Evolutionary conservation across 2,113 vertebrate species (phyloP).

Genomic region (Pagrus major): DNA sequence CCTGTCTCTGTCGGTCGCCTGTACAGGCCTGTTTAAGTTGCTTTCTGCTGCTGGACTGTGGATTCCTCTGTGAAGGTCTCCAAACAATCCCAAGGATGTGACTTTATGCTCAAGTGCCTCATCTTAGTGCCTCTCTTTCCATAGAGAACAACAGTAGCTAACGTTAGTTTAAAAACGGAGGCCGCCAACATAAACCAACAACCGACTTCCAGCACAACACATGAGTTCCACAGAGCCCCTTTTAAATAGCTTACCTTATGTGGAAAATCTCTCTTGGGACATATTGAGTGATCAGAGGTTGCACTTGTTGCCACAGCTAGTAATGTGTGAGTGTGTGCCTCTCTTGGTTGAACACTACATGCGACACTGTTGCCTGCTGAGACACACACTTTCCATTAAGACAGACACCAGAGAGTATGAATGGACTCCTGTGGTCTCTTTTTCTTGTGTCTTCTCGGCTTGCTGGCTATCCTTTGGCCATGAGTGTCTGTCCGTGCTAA

Average conservation of each 20-base stretch:
- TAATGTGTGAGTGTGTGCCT: slow-evolving; percentile 14
- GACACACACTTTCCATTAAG: slow-evolving; percentile 56
- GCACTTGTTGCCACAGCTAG: slow-evolving; percentile 10
- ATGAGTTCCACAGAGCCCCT: too few relatives aligned
- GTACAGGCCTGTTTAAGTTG: too few relatives aligned
- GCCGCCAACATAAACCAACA: too few relatives aligned
- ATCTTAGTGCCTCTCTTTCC: too few relatives aligned
- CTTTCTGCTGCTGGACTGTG: too few relatives aligned
- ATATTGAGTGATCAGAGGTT: not conserved
- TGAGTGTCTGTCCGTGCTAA: slow-evolving; percentile 1
- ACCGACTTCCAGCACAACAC: too few relatives aligned
- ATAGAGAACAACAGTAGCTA: too few relatives aligned
- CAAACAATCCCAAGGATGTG: too few relatives aligned
- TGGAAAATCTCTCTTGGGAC: not conserved
- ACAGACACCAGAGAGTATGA: slow-evolving; percentile 39
- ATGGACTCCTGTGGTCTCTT: slow-evolving; percentile 50
- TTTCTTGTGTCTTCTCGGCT: slow-evolving; percentile 41
- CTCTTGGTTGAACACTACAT: slow-evolving; percentile 21
- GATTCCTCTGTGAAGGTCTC: too few relatives aligned
- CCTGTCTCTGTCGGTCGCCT: too few relatives aligned
- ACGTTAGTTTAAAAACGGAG: too few relatives aligned
- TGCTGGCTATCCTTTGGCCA: slow-evolving; percentile 14
- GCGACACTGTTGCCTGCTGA: slow-evolving; percentile 57
- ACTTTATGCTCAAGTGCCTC: too few relatives aligned
- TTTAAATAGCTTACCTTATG: not conserved